Conservation (phyloP, 2,888 invertebrate species). For the Apotomis capreana region DNA sequence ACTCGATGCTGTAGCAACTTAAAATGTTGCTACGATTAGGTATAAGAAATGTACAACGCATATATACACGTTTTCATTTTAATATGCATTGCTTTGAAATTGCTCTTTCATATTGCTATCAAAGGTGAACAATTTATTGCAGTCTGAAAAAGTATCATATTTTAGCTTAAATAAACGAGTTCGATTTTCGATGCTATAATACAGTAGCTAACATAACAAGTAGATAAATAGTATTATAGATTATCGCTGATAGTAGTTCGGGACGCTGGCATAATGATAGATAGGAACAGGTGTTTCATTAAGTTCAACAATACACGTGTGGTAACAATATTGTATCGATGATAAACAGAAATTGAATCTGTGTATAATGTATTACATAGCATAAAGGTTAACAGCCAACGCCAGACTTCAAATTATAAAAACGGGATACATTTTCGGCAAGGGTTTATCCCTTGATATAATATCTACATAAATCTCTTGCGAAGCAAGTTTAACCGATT, state of each 20-base stretch:
- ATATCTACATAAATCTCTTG: not conserved
- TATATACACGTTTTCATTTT: conserved; percentile 1
- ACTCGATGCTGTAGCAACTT: conserved; percentile 7
- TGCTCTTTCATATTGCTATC: conserved; percentile 2
- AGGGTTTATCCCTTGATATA: not conserved
- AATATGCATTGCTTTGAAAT: conserved; percentile 13
- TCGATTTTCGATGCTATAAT: not conserved
- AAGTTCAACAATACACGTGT: too few relatives aligned
- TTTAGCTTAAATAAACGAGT: not conserved
- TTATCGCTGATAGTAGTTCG: not conserved
- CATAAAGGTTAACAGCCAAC: not conserved
- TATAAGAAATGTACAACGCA: not conserved
- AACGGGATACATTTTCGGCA: not conserved
- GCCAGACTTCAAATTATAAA: not conserved
- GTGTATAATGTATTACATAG: not conserved
- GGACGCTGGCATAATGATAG: not conserved
- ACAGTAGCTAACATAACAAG: not conserved
- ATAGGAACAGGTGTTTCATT: not conserved
- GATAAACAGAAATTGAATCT: not conserved
- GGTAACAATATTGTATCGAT: not conserved
- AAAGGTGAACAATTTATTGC: not conserved
- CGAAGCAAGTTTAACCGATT: not conserved
- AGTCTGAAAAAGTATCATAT: not conserved
- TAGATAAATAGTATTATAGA: not conserved
- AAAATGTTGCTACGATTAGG: conserved; percentile 1